Percentiles rank a stretch among this genome's conserved stretches.
These are phyloP conservation scores for Phlogophora meticulosa DNA, from an alignment of 2,888 invertebrate species.

Conservation along the genomic window DNA sequence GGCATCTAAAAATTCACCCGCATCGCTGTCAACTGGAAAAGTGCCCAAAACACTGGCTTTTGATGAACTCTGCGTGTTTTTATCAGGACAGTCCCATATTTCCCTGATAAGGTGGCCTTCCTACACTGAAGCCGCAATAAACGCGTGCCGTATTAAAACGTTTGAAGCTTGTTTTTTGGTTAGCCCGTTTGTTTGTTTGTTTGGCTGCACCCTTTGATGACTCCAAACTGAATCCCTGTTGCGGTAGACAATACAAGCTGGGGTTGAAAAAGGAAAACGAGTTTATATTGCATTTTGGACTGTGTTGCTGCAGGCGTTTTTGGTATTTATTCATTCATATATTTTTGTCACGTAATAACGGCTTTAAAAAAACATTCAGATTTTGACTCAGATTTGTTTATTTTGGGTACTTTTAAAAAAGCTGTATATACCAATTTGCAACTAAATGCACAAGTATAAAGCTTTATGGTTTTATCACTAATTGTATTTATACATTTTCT, in stretches of 20 bases:
- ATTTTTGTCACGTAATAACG: neutral
- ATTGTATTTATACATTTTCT: neutral
- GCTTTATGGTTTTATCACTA: neutral
- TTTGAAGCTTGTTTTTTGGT: constrained; percentile 67
- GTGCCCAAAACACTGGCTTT: too few relatives aligned
- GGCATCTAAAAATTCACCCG: too few relatives aligned
- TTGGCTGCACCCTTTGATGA: constrained; percentile 67
- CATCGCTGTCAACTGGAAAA: too few relatives aligned
- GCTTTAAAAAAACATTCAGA: neutral
- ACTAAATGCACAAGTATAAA: too few relatives aligned
- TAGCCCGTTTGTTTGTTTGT: constrained; percentile 61
- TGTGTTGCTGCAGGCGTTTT: neutral
- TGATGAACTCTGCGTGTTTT: neutral
- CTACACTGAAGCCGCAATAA: constrained; percentile 59
- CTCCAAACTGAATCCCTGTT: constrained; percentile 55
- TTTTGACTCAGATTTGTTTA: too few relatives aligned
- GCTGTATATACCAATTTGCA: neutral
- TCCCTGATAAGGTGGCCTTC: neutral
- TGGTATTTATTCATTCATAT: too few relatives aligned
- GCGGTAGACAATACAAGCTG: constrained; percentile 45
- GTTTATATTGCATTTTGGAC: constrained; percentile 32
- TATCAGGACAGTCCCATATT: constrained; percentile 3
- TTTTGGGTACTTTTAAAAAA: too few relatives aligned
- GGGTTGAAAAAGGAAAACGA: constrained; percentile 9
- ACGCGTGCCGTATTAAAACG: constrained; percentile 69